Base-by-base conservation (phyloP, 2,797 vertebrate genomes). In the Gallirallus australis region DNA sequence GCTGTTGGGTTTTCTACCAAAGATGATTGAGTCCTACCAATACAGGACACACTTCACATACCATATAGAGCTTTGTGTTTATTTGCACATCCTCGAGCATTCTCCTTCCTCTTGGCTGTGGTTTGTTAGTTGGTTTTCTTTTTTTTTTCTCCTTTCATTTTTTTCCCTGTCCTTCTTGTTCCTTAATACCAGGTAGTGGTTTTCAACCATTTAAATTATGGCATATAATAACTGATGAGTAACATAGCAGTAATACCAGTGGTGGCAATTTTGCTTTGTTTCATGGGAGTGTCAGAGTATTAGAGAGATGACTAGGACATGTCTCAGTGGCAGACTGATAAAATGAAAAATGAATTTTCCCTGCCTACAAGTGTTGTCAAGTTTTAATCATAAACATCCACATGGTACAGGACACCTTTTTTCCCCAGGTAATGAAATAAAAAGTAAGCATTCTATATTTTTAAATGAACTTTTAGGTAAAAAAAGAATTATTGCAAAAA, bases 201-300 rank as follows among this genome's bases (percentile, higher is more conserved):
- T 98, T 95, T 78, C 89, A 95, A 69, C 88, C 17, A 12, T 96
- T 96, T 93, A 86, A 96, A 92, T 91, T 68, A 84, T 23, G 73
- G 79, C 47, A 23, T 81, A 73, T 81, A 93, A 96, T 87, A 93
- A 84, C 70, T 1, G 25, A 83, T 97, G 98, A 98, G 96, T 97
- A 97, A 98, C 86, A 65, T 5, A 61, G 86, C 56, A 80, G 89
- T 94, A 95, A 97, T 73, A 94, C 65, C 85, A 53, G 11, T 72
- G 82, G 97, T 97, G 97, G 97, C 97, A 96, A 72, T 96, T 97
- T 91, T 88, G 81, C 96, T 97, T 97, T 97, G 97, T 97, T 97
- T 83, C 61, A 77, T 90, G 91, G 96, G 94, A 96, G 89, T 35
- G 80, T 94, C 76, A 92, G 76, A 88, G 89, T 35, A 82, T 96